Evolutionary conservation across 2,113 vertebrate genomes (phyloP), one percentile per base, ranked within the genome.

Genomic region (Salvelinus namaycush): DNA sequence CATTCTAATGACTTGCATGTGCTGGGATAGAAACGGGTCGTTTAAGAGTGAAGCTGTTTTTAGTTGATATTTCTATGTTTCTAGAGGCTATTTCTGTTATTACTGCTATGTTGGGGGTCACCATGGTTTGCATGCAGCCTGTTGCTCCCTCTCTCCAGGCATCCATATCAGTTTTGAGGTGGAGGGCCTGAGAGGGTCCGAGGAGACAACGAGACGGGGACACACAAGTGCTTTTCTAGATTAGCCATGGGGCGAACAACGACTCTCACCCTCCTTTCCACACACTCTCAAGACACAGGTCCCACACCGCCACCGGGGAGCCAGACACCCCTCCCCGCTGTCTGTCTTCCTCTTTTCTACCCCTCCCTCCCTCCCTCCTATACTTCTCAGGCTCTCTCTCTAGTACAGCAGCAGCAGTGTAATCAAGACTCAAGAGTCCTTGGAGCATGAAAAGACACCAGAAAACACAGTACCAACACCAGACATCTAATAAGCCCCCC

Each of bases 121-220:
- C 51, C 51, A 54, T 54, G 4, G 51, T 18, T 54, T 54, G 51
- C 16, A 54, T 54, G 51, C 16, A 54, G 51, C 16, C 51, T 54
- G 16, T 14, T 54, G 51, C 51, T 16, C 51, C 51, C 51, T 14
- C 16, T 54, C 13, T 54, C 51, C 51, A 54, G 51, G 12, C 51
- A 54, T 54, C 51, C 51, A 54, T 54, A 54, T 54, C 51, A 87
- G 88, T 69, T 84, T 79, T 76, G 86, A 68, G 86, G 86, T 68
- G 76, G 87, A 80, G 70, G 62, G 75, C 77, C 82, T 74, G 66
- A 81, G 82, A 76, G 87, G 89, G 81, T 86, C 34, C 84, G 82
- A 79, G 91, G 92, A 93, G 93, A 93, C 92, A 88, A 90, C 76
- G 78, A 92, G 92, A 91, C 90, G 88, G 91, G 89, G 86, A 91